A percentile compares a stretch with the other conserved stretches of the same genome.
phyloP scores from a whole-genome alignment of 2,113 vertebrate species.

The Lepisosteus oculatus region DNA sequence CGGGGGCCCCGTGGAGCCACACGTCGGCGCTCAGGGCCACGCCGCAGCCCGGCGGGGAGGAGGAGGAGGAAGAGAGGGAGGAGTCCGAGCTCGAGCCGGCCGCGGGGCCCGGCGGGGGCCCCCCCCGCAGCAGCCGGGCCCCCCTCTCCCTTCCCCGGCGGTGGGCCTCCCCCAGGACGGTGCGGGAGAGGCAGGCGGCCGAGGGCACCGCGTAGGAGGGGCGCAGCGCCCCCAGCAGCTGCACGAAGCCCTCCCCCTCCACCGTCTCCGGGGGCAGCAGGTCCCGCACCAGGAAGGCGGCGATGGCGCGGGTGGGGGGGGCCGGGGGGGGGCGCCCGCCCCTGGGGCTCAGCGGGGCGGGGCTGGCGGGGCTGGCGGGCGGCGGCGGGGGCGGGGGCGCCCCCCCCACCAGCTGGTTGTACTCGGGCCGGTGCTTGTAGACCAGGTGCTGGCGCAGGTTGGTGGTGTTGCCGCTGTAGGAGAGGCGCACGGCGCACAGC shows the following conservation, averaged over 20 bases:
- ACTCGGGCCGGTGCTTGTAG: slow-evolving; percentile 54
- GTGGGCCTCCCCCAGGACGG: slow-evolving; percentile 34
- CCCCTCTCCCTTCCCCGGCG: slow-evolving; percentile 27
- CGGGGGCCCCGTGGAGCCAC: slow-evolving; percentile 57
- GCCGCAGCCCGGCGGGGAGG: slow-evolving; percentile 15
- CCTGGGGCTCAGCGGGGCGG: background rate
- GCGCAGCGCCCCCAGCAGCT: slow-evolving; percentile 53
- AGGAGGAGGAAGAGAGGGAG: background rate
- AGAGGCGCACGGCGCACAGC: slow-evolving; percentile 56
- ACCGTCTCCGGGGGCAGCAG: slow-evolving; percentile 54
- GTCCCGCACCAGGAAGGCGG: slow-evolving; percentile 61
- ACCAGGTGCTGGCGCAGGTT: slow-evolving; percentile 60
- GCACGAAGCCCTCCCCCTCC: slow-evolving; percentile 61
- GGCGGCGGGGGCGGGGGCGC: background rate
- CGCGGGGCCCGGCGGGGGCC: background rate
- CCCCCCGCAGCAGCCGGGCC: slow-evolving; percentile 43
- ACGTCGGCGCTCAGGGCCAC: slow-evolving; percentile 58
- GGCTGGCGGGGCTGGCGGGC: background rate
- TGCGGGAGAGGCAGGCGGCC: slow-evolving; percentile 38
- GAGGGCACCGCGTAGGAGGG: slow-evolving; percentile 57
- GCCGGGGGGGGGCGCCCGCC: slow-evolving; percentile 12
- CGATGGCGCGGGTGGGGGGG: slow-evolving; percentile 50
- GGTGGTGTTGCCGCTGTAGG: slow-evolving; percentile 49
- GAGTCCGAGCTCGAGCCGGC: slow-evolving; percentile 24
- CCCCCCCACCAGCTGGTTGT: slow-evolving; percentile 41